Evolutionary conservation across 2,888 invertebrate genomes (phyloP).

Genomic region (Criorhina ranunculi): DNA sequence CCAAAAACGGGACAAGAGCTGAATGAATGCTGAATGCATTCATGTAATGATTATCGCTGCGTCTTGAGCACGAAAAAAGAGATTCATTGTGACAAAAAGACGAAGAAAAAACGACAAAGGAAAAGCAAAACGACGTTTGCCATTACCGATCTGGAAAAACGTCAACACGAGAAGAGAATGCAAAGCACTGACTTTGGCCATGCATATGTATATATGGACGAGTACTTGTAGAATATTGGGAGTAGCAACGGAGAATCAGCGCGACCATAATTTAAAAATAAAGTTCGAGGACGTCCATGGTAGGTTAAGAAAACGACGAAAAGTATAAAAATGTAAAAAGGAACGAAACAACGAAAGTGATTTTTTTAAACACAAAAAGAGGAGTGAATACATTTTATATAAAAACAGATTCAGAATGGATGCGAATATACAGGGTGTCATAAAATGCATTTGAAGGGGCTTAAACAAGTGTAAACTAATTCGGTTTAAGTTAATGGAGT

Average conservation of each 20-base stretch:
- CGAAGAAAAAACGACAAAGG: slow-evolving; percentile 15
- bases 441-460: no score
- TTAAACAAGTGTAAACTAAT: no score
- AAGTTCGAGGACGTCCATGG: slow-evolving; percentile 65
- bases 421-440: neutral
- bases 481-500: no score
- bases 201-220: no score
- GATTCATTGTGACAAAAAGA: slow-evolving; percentile 37
- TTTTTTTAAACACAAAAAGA: slow-evolving; percentile 1
- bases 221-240: no score
- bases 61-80: slow-evolving; percentile 32
- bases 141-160: slow-evolving; percentile 50
- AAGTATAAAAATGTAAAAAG: neutral
- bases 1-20: slow-evolving; percentile 26
- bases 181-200: slow-evolving; percentile 35
- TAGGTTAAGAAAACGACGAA: slow-evolving; percentile 33
- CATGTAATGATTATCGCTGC: slow-evolving; percentile 46
- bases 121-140: slow-evolving; percentile 18
- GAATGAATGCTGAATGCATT: slow-evolving; percentile 47
- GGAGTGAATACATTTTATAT: slow-evolving; percentile 4
- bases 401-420: neutral
- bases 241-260: slow-evolving; percentile 12
- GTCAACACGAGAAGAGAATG: slow-evolving; percentile 52
- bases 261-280: slow-evolving; percentile 52
- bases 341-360: slow-evolving; percentile 21